A percentile compares a stretch with the other conserved stretches of the same genome.
Evolutionary conservation across 2,888 invertebrate genomes (phyloP).

Genomic region (Eristalis intricaria): DNA sequence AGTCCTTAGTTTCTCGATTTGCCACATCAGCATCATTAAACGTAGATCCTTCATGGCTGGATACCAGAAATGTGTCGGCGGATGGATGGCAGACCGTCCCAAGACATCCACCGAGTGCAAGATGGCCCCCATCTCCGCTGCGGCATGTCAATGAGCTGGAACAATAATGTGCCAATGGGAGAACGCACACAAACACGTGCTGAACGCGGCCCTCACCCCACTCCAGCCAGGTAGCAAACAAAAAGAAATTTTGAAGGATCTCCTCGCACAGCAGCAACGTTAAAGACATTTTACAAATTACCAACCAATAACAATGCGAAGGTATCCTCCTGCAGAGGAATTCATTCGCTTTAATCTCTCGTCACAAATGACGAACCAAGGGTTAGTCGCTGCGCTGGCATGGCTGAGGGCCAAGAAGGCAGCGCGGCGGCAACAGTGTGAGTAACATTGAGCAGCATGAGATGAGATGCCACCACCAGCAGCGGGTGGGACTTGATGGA

Average conservation of each 20-base stretch:
- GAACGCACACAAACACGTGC: not conserved
- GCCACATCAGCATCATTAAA: conserved; percentile 71
- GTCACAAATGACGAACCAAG: conserved; percentile 51
- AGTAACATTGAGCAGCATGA: too few species aligned
- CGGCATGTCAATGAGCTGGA: conserved; percentile 67
- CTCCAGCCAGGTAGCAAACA: not conserved
- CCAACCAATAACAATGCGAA: conserved; percentile 69
- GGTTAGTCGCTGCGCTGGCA: not conserved
- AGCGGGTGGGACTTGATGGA: not conserved
- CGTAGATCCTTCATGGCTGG: conserved; percentile 55
- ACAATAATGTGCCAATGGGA: conserved; percentile 59
- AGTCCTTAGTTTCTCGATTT: conserved; percentile 68
- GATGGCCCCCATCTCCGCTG: conserved; percentile 6
- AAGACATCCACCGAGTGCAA: conserved; percentile 50
- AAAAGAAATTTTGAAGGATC: conserved; percentile 24
- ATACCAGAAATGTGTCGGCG: not conserved
- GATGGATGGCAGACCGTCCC: conserved; percentile 7
- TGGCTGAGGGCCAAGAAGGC: not conserved
- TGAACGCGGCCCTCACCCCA: not conserved
- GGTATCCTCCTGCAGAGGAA: conserved; percentile 44
- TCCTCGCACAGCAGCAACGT: conserved; percentile 3
- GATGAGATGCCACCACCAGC: not conserved
- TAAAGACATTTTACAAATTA: conserved; percentile 70
- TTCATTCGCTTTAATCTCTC: conserved; percentile 63
- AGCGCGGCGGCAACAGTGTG: too few species aligned